Conservation (phyloP, 2,888 invertebrate species). For the Clunio marinus region DNA sequence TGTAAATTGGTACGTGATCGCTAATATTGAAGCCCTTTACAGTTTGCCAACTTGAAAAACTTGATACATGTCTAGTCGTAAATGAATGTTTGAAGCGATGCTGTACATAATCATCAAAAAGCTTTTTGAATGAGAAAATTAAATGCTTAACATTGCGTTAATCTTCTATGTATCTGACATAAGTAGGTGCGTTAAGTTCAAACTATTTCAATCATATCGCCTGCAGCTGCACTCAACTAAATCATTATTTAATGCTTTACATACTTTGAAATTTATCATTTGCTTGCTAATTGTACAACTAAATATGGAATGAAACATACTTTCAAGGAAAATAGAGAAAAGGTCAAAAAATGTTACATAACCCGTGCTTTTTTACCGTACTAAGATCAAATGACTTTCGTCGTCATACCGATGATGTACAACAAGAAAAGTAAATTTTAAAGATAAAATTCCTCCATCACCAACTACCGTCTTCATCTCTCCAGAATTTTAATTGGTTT, state of each 20-base stretch:
- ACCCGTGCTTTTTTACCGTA: background rate
- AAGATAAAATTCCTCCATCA: background rate
- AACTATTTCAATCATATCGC: background rate
- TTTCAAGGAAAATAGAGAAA: background rate
- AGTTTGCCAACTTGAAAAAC: background rate
- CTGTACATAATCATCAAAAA: too few relatives aligned
- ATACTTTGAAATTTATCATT: background rate
- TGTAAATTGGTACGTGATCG: background rate
- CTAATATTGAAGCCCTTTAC: background rate
- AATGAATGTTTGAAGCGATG: background rate
- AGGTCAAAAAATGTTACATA: constrained; percentile 15
- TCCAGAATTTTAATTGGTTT: constrained; percentile 14
- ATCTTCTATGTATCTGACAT: background rate
- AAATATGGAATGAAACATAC: background rate
- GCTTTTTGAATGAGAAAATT: background rate
- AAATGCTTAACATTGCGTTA: background rate
- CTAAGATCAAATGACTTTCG: too few relatives aligned
- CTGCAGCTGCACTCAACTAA: too few relatives aligned
- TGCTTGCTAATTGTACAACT: constrained; percentile 10
- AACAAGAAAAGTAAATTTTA: background rate
- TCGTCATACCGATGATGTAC: background rate
- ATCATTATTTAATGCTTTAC: background rate
- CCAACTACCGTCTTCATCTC: too few relatives aligned
- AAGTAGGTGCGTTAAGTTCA: background rate
- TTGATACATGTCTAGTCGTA: background rate